These are phyloP conservation scores for Pedetes capensis DNA, from an alignment of 2,113 vertebrate genomes.

Conservation along the genomic window DNA sequence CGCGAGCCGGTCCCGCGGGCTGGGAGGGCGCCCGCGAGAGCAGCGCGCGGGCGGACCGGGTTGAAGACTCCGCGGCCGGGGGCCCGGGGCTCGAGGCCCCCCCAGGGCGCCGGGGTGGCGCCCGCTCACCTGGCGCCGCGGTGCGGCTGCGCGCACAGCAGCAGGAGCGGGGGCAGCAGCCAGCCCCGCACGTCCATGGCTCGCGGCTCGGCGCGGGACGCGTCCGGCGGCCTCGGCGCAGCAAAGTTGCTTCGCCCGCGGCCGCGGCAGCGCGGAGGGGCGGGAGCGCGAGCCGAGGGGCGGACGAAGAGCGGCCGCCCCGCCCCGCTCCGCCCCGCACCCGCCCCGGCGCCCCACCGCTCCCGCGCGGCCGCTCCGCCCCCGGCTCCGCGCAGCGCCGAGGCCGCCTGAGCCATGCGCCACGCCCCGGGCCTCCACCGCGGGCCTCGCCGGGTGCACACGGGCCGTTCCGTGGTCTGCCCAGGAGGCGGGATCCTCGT, in stretches of 20 bases:
- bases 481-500: not conserved
- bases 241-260: conserved; percentile 46
- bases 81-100: not conserved
- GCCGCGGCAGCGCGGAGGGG: conserved; percentile 48
- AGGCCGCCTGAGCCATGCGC: too few relatives aligned
- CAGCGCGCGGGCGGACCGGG: not conserved
- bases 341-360: not conserved
- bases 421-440: not conserved
- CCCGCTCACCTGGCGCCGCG: conserved; percentile 84
- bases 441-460: not conserved
- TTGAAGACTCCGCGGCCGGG: not conserved
- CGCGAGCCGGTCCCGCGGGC: too few relatives aligned
- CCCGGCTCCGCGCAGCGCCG: not conserved
- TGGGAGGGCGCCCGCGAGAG: too few relatives aligned
- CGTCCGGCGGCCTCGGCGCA: conserved; percentile 53
- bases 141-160: conserved; percentile 79
- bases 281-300: not conserved
- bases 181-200: conserved; percentile 80
- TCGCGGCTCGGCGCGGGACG: conserved; percentile 61
- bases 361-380: not conserved
- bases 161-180: conserved; percentile 79
- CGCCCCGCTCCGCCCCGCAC: not conserved
- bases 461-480: not conserved
- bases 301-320: not conserved
- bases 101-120: not conserved